Percentiles rank a stretch among this genome's conserved stretches.
Evolutionary conservation across 2,888 invertebrate species (phyloP).

Genomic region (Xiphydria camelus): DNA sequence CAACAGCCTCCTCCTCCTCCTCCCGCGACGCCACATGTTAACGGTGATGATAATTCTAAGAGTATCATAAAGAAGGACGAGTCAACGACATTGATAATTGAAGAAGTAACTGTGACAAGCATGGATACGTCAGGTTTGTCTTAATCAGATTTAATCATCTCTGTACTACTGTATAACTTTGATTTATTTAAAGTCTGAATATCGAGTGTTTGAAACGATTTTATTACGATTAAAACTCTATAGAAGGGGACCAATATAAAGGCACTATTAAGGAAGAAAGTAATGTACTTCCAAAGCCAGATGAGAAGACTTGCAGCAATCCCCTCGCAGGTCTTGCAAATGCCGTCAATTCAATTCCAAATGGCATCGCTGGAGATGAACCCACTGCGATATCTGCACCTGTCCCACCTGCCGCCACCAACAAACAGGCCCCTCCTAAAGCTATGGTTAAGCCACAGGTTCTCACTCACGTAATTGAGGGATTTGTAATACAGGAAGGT

Average conservation of each 20-base stretch:
- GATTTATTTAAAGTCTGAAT: no score
- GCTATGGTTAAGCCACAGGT: constrained; percentile 96
- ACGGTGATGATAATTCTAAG: constrained; percentile 33
- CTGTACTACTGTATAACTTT: no score
- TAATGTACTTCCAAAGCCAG: constrained; percentile 36
- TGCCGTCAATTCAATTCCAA: constrained; percentile 52
- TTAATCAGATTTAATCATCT: background rate
- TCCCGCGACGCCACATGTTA: constrained; percentile 12
- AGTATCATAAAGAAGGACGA: constrained; percentile 39
- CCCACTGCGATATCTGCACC: constrained; percentile 29
- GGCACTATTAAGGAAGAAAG: constrained; percentile 41
- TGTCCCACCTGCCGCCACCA: constrained; percentile 41
- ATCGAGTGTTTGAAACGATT: no score
- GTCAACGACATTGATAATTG: constrained; percentile 14
- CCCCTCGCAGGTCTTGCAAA: constrained; percentile 53
- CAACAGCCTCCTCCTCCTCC: constrained; percentile 39
- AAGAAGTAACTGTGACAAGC: constrained; percentile 22
- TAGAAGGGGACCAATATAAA: constrained; percentile 40
- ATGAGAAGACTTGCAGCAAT: constrained; percentile 54
- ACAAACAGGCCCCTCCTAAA: constrained; percentile 68
- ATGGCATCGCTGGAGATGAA: constrained; percentile 44
- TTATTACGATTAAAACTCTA: no score
- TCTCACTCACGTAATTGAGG: constrained; percentile 94
- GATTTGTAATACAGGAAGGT: constrained; percentile 94
- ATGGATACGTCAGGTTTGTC: constrained; percentile 9